These are phyloP conservation scores for Amitus sp. DNA, from an alignment of 2,888 invertebrate species.

Conservation along the genomic window DNA sequence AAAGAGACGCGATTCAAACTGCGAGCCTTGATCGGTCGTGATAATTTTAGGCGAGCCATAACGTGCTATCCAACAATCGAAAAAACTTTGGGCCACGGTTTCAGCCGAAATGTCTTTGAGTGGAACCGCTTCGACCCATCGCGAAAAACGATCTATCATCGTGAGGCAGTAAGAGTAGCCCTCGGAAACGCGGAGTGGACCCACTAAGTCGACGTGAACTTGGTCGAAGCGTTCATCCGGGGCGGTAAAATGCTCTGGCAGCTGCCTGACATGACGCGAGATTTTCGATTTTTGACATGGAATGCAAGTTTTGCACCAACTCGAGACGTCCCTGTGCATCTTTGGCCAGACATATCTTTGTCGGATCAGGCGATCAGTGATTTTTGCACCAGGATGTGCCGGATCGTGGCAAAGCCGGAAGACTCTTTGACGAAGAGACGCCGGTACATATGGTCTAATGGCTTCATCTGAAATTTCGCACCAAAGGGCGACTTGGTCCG, in stretches of 20 bases:
- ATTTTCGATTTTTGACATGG: conserved; percentile 24
- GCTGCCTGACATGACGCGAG: not conserved
- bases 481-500: not conserved
- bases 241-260: not conserved
- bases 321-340: not conserved
- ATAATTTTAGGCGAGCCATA: conserved; percentile 49
- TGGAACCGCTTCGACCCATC: conserved; percentile 50
- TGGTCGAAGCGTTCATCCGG: conserved; percentile 1
- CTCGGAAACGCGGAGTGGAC: conserved; percentile 23
- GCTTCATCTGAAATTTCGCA: conserved; percentile 2
- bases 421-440: not conserved
- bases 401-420: not conserved
- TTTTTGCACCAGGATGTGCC: not conserved
- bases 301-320: not conserved
- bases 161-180: conserved; percentile 50
- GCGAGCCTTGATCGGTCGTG: conserved; percentile 50
- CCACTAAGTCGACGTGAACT: not conserved
- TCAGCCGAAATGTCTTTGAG: conserved; percentile 45
- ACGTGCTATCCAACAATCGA: conserved; percentile 46
- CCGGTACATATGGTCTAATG: not conserved
- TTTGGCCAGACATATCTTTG: not conserved
- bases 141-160: conserved; percentile 38
- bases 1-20: conserved; percentile 47
- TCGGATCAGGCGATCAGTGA: not conserved
- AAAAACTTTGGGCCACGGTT: conserved; percentile 45